Conservation (phyloP, 2,797 vertebrate genomes). For the Malacoctenus gilli region DNA sequence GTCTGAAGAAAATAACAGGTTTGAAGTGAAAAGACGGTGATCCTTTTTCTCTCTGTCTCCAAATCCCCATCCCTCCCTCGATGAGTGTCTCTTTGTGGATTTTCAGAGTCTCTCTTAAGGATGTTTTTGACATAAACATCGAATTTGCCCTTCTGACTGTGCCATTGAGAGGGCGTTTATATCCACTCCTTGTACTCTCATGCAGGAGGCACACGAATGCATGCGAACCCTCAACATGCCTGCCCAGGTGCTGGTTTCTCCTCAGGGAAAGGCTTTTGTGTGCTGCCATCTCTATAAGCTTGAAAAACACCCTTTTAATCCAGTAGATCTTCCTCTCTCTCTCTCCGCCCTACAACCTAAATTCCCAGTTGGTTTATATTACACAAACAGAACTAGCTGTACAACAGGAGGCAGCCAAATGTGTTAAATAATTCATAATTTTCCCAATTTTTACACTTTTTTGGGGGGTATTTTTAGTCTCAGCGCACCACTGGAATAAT, state of each 20-base stretch:
- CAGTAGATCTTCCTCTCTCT: constrained; percentile 48
- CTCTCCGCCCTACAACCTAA: constrained; percentile 18
- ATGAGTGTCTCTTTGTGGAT: constrained; percentile 62
- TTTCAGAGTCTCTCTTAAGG: constrained; percentile 70
- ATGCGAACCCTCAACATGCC: constrained; percentile 39
- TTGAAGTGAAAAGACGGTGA: constrained; percentile 66
- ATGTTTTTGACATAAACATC: constrained; percentile 64
- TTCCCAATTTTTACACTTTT: constrained; percentile 19
- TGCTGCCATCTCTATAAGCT: constrained; percentile 68
- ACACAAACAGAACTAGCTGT: too few relatives aligned
- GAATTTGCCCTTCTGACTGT: constrained; percentile 55
- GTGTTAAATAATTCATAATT: constrained; percentile 8
- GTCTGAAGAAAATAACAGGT: constrained; percentile 69
- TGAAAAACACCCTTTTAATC: constrained; percentile 77
- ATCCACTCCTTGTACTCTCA: constrained; percentile 39
- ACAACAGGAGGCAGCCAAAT: constrained; percentile 8
- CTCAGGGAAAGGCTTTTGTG: constrained; percentile 75
- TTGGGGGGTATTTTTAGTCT: constrained; percentile 5
- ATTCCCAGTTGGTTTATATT: too few relatives aligned
- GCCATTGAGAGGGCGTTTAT: constrained; percentile 46
- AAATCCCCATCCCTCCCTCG: constrained; percentile 61
- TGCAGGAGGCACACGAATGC: constrained; percentile 35
- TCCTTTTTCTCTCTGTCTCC: constrained; percentile 61
- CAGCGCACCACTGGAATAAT: constrained; percentile 10
- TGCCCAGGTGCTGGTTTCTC: constrained; percentile 76